Conservation (phyloP, 1,140 invertebrate genomes). For the Lordiphosa collinella region DNA sequence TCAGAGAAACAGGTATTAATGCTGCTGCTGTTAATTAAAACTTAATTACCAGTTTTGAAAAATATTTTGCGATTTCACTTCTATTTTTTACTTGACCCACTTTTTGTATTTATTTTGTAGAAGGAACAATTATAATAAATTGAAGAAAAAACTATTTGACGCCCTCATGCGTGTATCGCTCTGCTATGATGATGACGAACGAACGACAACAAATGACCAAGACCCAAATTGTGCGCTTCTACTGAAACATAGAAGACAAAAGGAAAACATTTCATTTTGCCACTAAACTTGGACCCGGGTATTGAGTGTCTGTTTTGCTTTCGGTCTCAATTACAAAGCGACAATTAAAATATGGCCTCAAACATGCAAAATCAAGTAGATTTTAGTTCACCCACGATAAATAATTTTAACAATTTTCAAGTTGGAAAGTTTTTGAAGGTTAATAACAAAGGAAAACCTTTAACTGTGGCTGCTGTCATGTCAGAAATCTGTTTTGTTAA, state of each 20-base stretch:
- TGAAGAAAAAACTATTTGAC: conserved; percentile 52
- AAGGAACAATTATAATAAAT: conserved; percentile 53
- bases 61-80: conserved; percentile 67
- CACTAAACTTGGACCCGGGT: conserved; percentile 31
- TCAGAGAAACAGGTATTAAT: neutral
- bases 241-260: conserved; percentile 28
- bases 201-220: conserved; percentile 45
- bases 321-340: conserved; percentile 57
- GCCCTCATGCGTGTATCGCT: conserved; percentile 52
- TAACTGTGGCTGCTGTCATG: neutral
- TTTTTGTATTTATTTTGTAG: conserved; percentile 19
- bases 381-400: conserved; percentile 21
- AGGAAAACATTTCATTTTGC: conserved; percentile 55
- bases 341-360: conserved; percentile 50
- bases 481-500: conserved; percentile 5
- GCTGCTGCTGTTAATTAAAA: conserved; percentile 42
- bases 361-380: conserved; percentile 32
- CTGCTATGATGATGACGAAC: conserved; percentile 24
- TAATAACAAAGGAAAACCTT: too few species aligned
- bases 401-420: neutral
- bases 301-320: conserved; percentile 52
- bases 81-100: conserved; percentile 64
- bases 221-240: conserved; percentile 53
- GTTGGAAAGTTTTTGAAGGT: conserved; percentile 39
- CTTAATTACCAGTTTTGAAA: conserved; percentile 58